These are phyloP conservation scores for Stomatorhinus ivindoensis DNA, from an alignment of 2,113 vertebrate genomes.

Conservation along the genomic window DNA sequence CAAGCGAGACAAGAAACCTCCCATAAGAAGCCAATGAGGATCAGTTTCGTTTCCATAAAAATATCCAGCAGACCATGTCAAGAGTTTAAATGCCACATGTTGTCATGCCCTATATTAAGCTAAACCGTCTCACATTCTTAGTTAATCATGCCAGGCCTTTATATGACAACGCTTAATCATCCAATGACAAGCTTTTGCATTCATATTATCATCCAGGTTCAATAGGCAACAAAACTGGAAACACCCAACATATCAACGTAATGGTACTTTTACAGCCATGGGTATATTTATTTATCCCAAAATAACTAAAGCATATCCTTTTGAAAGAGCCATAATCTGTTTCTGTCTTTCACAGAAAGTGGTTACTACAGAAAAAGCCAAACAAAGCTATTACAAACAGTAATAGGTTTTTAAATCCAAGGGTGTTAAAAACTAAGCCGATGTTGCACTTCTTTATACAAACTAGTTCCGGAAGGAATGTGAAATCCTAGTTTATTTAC, in stretches of 20 bases:
- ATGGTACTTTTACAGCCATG: neutral
- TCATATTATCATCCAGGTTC: neutral
- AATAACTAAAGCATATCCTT: neutral
- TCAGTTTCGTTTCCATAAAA: neutral
- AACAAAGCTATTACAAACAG: neutral
- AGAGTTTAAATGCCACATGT: constrained; percentile 6
- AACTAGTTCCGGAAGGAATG: neutral
- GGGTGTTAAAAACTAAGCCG: neutral
- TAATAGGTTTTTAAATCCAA: neutral
- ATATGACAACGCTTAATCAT: neutral
- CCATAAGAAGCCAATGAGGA: neutral
- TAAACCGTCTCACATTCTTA: neutral
- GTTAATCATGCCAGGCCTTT: neutral
- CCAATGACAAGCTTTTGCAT: neutral
- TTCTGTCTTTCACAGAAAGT: neutral
- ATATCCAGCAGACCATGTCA: neutral
- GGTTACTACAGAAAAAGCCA: neutral
- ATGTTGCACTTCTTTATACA: neutral
- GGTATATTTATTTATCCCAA: neutral
- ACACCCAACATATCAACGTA: neutral
- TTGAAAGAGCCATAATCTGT: neutral
- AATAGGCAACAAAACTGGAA: neutral
- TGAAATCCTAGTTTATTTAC: neutral
- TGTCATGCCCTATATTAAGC: constrained; percentile 16
- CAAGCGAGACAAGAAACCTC: neutral